Evolutionary conservation across 2,113 vertebrate species (phyloP), one percentile per base, ranked within the genome.

Genomic region (Galbula dea): DNA sequence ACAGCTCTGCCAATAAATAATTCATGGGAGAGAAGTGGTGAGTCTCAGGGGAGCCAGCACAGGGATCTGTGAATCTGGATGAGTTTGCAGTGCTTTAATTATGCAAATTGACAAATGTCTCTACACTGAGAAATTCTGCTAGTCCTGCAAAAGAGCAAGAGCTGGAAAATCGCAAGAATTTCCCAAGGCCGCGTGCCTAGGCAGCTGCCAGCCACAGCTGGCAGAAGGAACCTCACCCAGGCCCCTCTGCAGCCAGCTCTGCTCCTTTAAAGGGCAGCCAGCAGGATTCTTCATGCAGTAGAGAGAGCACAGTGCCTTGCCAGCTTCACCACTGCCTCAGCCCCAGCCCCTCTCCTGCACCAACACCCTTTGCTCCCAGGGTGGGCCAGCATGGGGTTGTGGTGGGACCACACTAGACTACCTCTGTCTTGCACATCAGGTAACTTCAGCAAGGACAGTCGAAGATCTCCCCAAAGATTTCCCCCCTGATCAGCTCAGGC

Each of bases 61-160:
- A 52, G 82, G 93, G 84, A 96, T 94, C 84, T 94, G 96, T 66
- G 89, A 94, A 95, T 87, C 89, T 61, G 94, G 84, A 96, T 91
- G 94, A 94, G 95, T 94, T 96, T 92, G 95, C 95, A 95, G 91
- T n/a, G 95, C 91, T 96, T 96, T 95, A 96, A 96, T 96, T 96
- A 96, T 96, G 95, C 84, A 96, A 96, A 96, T 94, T 94, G 95
- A 95, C 95, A 96, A 95, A 96, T 92, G 96, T 94, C 94, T 94
- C 89, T 87, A 92, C 82, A 80, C 71, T 48, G 74, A 86, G 67
- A 92, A 89, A 92, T 94, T 94, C 87, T 92, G 91, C 93, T 91
- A 80, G 89, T 74, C 91, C 94, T 89, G 94, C 94, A 92, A 87
- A 94, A 96, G 91, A 95, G 89, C 89, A 91, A 62, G 91, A 85